Percentiles rank a stretch among this genome's conserved stretches.
Conservation (phyloP, 2,797 vertebrate genomes). For the Enteromius argenteus region DNA sequence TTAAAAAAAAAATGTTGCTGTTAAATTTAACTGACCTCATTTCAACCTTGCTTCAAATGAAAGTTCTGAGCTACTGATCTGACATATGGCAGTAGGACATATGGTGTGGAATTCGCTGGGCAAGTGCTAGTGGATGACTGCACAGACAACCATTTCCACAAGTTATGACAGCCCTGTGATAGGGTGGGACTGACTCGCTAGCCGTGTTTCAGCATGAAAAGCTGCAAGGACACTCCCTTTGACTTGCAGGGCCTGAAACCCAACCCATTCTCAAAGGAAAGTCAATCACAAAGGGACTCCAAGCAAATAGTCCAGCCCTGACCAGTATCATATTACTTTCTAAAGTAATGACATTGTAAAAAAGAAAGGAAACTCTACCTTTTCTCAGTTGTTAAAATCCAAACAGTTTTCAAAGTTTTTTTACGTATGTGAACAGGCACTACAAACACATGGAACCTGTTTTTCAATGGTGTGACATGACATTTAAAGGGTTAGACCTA, state of each 20-base stretch:
- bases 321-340: slow-evolving; percentile 35
- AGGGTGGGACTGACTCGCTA: slow-evolving; percentile 8
- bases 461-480: slow-evolving; percentile 30
- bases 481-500: background rate
- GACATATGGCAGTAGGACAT: background rate
- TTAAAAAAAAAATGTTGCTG: background rate
- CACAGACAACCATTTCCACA: background rate
- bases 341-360: slow-evolving; percentile 8
- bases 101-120: slow-evolving; percentile 24
- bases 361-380: background rate
- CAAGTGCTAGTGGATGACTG: slow-evolving; percentile 19
- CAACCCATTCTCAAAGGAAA: slow-evolving; percentile 47
- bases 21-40: background rate
- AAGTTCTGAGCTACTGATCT: background rate
- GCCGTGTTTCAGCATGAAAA: slow-evolving; percentile 2
- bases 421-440: background rate
- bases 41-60: slow-evolving; percentile 3
- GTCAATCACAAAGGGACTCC: slow-evolving; percentile 34
- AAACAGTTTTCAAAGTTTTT: no score
- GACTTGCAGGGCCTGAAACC: slow-evolving; percentile 39
- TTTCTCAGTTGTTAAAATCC: background rate
- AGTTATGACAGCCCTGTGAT: slow-evolving; percentile 28
- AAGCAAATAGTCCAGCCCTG: slow-evolving; percentile 28
- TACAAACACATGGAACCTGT: slow-evolving; percentile 33
- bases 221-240: slow-evolving; percentile 40